Evolutionary conservation across 2,888 invertebrate genomes (phyloP).

Genomic region (Gnatocerus cornutus): DNA sequence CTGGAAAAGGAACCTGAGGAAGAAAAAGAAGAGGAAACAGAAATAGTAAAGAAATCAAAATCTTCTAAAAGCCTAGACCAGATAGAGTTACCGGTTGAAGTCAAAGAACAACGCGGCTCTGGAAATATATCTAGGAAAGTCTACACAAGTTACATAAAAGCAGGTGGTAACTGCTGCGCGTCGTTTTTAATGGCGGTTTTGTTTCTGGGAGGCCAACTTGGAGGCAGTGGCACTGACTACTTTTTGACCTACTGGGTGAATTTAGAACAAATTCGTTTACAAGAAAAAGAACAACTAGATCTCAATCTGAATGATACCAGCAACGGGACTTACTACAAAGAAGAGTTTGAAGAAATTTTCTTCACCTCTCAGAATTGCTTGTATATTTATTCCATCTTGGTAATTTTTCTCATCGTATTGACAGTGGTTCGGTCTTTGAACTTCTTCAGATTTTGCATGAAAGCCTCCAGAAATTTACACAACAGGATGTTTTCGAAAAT

Average conservation of each 20-base stretch:
- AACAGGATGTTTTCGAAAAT: constrained; percentile 73
- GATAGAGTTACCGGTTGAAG: constrained; percentile 16
- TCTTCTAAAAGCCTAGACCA: constrained; percentile 33
- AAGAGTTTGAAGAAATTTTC: constrained; percentile 19
- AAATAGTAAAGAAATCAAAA: constrained; percentile 13
- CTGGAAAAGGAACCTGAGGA: constrained; percentile 43
- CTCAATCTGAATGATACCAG: no score
- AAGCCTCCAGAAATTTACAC: constrained; percentile 75
- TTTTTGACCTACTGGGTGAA: constrained; percentile 53
- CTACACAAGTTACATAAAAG: constrained; percentile 53
- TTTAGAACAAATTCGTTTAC: constrained; percentile 43
- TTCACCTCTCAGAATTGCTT: constrained; percentile 63
- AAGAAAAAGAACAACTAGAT: constrained; percentile 1
- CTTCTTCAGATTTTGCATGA: constrained; percentile 74
- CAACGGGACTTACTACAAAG: constrained; percentile 69
- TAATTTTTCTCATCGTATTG: constrained; percentile 65
- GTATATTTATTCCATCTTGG: constrained; percentile 63
- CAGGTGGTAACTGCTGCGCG: constrained; percentile 54
- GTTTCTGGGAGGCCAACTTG: constrained; percentile 56
- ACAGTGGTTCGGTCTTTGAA: constrained; percentile 71
- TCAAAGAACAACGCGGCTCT: constrained; percentile 36
- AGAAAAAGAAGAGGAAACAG: constrained; percentile 42
- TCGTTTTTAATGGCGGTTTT: constrained; percentile 50
- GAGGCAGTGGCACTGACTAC: constrained; percentile 59
- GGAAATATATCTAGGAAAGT: constrained; percentile 34